These are phyloP conservation scores for Tretioscincus oriximinensis DNA, from an alignment of 2,113 vertebrate genomes.

Conservation along the genomic window DNA sequence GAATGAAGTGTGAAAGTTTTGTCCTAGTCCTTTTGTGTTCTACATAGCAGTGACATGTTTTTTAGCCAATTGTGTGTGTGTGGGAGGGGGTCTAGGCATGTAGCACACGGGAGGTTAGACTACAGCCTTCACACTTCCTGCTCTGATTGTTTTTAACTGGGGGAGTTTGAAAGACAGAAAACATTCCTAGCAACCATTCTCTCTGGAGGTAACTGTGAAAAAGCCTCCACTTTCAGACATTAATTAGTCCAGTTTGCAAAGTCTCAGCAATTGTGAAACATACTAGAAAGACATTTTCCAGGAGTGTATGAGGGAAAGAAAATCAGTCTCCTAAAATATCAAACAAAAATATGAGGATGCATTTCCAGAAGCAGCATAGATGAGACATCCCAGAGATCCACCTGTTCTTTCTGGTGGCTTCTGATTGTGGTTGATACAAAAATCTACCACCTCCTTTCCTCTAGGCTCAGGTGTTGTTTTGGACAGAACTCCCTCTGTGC, in stretches of 20 bases:
- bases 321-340: not conserved
- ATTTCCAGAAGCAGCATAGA: not conserved
- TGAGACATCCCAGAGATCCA: not conserved
- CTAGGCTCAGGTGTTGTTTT: constrained; percentile 38
- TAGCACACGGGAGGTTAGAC: too few species aligned
- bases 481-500: constrained; percentile 30
- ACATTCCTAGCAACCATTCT: too few species aligned
- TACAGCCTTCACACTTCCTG: too few species aligned
- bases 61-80: too few species aligned
- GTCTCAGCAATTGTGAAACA: not conserved
- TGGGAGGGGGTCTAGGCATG: too few species aligned
- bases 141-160: too few species aligned
- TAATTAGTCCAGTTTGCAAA: not conserved
- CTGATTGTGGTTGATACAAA: not conserved
- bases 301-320: not conserved
- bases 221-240: not conserved
- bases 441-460: not conserved
- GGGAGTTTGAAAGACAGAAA: too few species aligned
- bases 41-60: too few species aligned
- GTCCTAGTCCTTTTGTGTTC: too few species aligned
- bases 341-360: too few species aligned
- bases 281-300: not conserved
- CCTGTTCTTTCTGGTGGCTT: not conserved
- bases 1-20: too few species aligned
- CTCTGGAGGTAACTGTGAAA: too few species aligned